phyloP scores from a whole-genome alignment of 2,888 invertebrate genomes.

The Cataglyphis albicans region DNA sequence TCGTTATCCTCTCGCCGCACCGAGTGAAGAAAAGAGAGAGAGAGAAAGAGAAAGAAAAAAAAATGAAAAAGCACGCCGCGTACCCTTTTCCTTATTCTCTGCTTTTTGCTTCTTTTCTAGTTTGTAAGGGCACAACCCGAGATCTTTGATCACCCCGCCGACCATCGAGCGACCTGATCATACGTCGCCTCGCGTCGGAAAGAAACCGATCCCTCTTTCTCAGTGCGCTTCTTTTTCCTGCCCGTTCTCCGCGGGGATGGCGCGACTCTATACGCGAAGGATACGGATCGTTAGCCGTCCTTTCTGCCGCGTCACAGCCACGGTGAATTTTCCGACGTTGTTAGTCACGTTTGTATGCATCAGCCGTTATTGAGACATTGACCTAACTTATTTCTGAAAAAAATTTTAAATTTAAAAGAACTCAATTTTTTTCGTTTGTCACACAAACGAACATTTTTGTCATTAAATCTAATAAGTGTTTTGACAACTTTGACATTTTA shows the following conservation, averaged over 20 bases:
- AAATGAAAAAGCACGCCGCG: slow-evolving; percentile 54
- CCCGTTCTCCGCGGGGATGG: slow-evolving; percentile 16
- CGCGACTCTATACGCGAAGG: slow-evolving; percentile 40
- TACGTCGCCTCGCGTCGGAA: slow-evolving; percentile 76
- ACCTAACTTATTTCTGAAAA: background rate
- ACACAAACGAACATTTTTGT: background rate
- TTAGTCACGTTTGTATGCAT: slow-evolving; percentile 59
- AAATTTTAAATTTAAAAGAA: background rate
- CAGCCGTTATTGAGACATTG: slow-evolving; percentile 27
- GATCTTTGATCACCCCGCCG: slow-evolving; percentile 84
- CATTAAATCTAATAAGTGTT: background rate
- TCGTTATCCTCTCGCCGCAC: slow-evolving; percentile 35
- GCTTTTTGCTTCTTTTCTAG: slow-evolving; percentile 60
- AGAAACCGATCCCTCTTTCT: slow-evolving; percentile 75
- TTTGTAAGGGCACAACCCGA: slow-evolving; percentile 71
- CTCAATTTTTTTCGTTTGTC: background rate
- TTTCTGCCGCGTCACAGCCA: slow-evolving; percentile 67
- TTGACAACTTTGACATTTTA: background rate
- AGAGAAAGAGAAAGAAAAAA: slow-evolving; percentile 39
- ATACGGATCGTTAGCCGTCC: slow-evolving; percentile 70
- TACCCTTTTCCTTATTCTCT: slow-evolving; percentile 74
- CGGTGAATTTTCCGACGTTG: slow-evolving; percentile 60
- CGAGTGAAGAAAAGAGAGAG: slow-evolving; percentile 56
- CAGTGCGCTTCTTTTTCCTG: slow-evolving; percentile 43
- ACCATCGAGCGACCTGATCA: slow-evolving; percentile 81